Percentiles rank a stretch among this genome's conserved stretches.
Conservation (phyloP, 2,113 vertebrate species). For the Bambusicola thoracicus region DNA sequence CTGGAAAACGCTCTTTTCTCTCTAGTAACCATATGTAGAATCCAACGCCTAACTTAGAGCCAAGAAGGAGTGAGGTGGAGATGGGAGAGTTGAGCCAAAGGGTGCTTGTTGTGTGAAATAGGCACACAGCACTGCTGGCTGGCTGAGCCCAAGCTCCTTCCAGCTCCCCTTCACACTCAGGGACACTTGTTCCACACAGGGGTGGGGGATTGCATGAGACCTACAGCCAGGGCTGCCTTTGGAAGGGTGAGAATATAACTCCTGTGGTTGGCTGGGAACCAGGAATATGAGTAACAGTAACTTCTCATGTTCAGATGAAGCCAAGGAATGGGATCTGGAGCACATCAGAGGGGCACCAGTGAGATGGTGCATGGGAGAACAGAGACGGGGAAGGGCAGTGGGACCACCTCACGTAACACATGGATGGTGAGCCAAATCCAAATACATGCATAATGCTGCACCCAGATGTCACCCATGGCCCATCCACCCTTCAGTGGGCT, state of each 20-base stretch:
- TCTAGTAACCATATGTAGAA: background rate
- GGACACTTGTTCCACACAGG: fast-evolving
- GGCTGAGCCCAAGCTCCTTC: background rate
- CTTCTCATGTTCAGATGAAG: background rate
- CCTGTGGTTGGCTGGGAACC: background rate
- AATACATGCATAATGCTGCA: background rate
- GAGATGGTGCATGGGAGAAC: background rate
- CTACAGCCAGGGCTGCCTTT: background rate
- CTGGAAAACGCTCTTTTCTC: background rate
- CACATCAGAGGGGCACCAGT: background rate
- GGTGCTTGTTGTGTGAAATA: background rate
- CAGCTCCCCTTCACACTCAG: background rate
- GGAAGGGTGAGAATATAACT: background rate
- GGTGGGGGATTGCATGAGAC: background rate
- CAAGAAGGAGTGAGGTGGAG: background rate
- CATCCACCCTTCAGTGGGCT: background rate
- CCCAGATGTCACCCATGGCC: background rate
- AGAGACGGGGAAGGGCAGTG: background rate
- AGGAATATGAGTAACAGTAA: fast-evolving
- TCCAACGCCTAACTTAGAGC: background rate
- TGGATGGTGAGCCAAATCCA: background rate
- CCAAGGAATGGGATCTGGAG: background rate
- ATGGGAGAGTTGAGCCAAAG: constrained; percentile 3
- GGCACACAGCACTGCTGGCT: background rate
- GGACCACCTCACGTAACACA: background rate